A percentile compares a stretch with the other conserved stretches of the same genome.
Evolutionary conservation across 2,113 vertebrate genomes (phyloP).

Genomic region (Potamarius usumacintae): DNA sequence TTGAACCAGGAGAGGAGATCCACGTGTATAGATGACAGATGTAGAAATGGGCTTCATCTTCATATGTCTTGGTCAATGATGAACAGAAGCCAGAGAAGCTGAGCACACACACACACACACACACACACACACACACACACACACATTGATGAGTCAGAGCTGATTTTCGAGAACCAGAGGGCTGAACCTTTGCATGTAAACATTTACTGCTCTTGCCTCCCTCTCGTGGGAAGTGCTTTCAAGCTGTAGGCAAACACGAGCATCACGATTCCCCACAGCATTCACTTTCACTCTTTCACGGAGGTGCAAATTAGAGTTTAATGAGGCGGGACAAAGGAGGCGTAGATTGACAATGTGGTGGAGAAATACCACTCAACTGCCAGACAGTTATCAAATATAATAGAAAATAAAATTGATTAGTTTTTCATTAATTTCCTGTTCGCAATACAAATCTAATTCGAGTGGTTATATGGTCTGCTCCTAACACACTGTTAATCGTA

Average conservation of each 20-base stretch:
- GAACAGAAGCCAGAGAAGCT: neutral
- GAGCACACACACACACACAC: neutral
- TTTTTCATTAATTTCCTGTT: neutral
- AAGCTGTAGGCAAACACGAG: constrained; percentile 12
- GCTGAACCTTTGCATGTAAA: neutral
- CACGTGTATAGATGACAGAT: neutral
- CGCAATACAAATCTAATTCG: neutral
- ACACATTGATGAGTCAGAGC: constrained; percentile 12
- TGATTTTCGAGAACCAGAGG: constrained; percentile 4
- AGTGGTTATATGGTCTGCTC: too few species aligned
- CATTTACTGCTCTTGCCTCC: constrained; percentile 14
- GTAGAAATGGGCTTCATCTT: neutral
- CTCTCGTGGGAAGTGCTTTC: constrained; percentile 34
- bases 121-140: too few species aligned
- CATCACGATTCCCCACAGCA: constrained; percentile 4
- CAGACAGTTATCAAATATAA: neutral
- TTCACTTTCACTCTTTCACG: neutral
- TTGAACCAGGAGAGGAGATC: neutral
- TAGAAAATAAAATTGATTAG: too few species aligned
- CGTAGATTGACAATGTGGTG: constrained; percentile 1
- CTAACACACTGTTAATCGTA: neutral
- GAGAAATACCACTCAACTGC: neutral
- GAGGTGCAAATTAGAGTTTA: constrained; percentile 21
- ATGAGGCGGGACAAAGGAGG: constrained; percentile 3
- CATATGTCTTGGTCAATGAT: neutral